A percentile compares a stretch with the other conserved stretches of the same genome.
phyloP scores from a whole-genome alignment of 2,797 vertebrate species.

The Oryzias sinensis region DNA sequence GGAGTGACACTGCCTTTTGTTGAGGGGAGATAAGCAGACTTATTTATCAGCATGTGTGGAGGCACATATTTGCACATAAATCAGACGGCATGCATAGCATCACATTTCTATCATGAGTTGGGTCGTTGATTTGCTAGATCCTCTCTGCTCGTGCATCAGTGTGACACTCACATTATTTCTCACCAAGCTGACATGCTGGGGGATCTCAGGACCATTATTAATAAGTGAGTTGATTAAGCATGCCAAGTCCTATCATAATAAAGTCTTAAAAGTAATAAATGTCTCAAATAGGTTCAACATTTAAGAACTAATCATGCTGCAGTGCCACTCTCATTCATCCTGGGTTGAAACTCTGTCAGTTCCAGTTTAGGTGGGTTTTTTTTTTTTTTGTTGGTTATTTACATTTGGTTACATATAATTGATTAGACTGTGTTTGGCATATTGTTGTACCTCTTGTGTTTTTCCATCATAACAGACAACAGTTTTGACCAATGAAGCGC shows the following conservation, averaged over 20 bases:
- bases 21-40: conserved; percentile 1
- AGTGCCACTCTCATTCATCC: too few species aligned
- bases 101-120: conserved; percentile 4
- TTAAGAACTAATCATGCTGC: neutral
- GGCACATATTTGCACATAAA: conserved; percentile 6
- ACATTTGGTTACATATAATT: neutral
- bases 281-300: neutral
- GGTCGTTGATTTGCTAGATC: neutral
- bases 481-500: too few species aligned
- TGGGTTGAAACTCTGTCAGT: too few species aligned
- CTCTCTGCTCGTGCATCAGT: conserved; percentile 2
- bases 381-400: neutral
- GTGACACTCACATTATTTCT: neutral
- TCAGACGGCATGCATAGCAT: conserved; percentile 9
- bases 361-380: neutral
- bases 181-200: conserved; percentile 1
- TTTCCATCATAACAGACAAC: neutral
- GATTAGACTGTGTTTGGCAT: neutral
- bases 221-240: conserved; percentile 4
- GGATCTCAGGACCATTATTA: conserved; percentile 1
- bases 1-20: conserved; percentile 10
- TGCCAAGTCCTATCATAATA: neutral
- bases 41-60: conserved; percentile 6
- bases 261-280: neutral
- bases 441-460: neutral